Base-by-base conservation (phyloP, 2,888 invertebrate genomes). In the Pyrocoelia pectoralis region DNA sequence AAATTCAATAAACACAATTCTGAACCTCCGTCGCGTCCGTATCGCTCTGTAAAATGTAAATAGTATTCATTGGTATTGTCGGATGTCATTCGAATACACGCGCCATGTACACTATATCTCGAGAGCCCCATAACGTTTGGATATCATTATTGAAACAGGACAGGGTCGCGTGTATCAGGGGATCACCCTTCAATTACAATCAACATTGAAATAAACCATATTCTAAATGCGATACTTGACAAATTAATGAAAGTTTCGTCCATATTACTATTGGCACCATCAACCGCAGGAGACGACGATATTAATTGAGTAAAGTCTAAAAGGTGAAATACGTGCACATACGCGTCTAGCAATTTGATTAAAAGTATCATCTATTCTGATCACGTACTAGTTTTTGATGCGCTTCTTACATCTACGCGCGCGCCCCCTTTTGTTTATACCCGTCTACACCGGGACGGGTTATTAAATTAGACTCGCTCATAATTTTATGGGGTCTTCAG, bases 101-200 rank as follows among this genome's bases (percentile, higher is more conserved):
- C 53, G 56, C 53, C 56, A 62, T 62, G 62, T 57, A 48, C 46
- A 50, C 33, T 18, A 52, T 52, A 56, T 52, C 74, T 73, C 69
- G 69, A 71, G 72, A 74, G 71, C 73, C 72, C 72, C 73, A 74
- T 74, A 72, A 72, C 70, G 71, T 72, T 71, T 71, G 70, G 71
- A 60, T 57, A 57, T 72, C 73, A 73, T 74, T 75, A 75, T 77
- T 65, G 68, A 63, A 65, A 65, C 63, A 60, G 65, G 65, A 60
- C 68, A 46, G 55, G 14, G 54, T n/a, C 64, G 61, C 52, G 54
- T 50, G 65, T 54, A 56, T 73, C 68, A 62, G 57, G 70, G 70
- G 69, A 73, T 55, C 70, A 59, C 65, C 66, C 65, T 67, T 68
- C 72, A 71, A 73, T 73, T 71, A 73, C 65, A 68, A 62, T 65